These are phyloP conservation scores for Lepidocolaptes lacrymiger DNA, from an alignment of 2,797 vertebrate genomes.

Conservation along the genomic window DNA sequence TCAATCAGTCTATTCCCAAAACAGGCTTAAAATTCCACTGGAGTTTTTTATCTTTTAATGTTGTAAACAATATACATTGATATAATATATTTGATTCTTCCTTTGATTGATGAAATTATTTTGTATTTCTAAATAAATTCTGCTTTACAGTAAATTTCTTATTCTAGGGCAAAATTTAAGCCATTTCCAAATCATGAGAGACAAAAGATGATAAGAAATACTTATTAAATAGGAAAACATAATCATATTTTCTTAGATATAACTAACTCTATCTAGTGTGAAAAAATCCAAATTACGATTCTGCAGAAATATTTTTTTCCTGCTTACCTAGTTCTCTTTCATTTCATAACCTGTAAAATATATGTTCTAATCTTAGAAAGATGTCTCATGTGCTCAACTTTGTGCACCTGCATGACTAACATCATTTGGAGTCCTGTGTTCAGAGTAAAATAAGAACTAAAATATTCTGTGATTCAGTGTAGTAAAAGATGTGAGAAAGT, in stretches of 20 bases:
- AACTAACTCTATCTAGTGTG: background rate
- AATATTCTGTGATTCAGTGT: background rate
- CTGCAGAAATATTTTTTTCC: background rate
- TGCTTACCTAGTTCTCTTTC: background rate
- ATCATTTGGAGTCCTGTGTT: rapidly evolving
- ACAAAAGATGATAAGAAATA: background rate
- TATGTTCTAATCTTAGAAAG: background rate
- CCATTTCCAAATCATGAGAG: background rate
- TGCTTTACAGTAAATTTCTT: background rate
- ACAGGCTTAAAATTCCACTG: background rate
- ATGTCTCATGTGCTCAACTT: background rate
- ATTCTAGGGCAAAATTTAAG: background rate
- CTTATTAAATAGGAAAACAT: background rate
- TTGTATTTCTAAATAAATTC: background rate
- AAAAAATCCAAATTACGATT: background rate
- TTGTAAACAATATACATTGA: background rate
- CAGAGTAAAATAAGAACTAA: background rate
- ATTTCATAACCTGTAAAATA: background rate
- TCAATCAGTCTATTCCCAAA: background rate
- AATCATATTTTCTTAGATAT: background rate
- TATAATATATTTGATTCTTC: background rate
- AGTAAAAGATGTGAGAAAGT: background rate
- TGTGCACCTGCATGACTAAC: background rate
- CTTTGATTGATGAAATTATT: background rate
- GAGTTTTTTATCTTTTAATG: background rate